Base-by-base conservation (phyloP, 2,797 vertebrate genomes). In the Fistularia tabacaria region DNA sequence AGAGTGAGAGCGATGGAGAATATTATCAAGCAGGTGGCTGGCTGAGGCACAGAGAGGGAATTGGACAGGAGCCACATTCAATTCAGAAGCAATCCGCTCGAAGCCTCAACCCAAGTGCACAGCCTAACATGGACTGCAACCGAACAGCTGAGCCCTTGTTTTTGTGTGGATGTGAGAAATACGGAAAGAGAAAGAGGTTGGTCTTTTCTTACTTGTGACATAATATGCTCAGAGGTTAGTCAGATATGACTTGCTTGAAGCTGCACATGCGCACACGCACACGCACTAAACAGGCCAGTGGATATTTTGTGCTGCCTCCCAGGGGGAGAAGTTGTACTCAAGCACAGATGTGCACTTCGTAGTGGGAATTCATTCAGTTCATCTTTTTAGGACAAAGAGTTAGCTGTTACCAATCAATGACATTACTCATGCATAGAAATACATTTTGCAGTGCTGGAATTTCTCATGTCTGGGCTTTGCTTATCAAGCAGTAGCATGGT, bases 11-110 rank as follows among this genome's bases (percentile, higher is more conserved):
- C 44, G 14, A 53, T 1, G 6, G 45, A 51, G 48, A 49, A 55
- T 37, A 57, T 74, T 51, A 62, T 42, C 61, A 73, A 62, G 57
- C 75, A 79, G 77, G 66, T 73, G 73, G 68, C 36, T 40, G 54
- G 7, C 55, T 51, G 50, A 75, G 60, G n/a, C 46, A 54, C 42
- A 54, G 53, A 58, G 45, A 54, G 58, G 51, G 42, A 63, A 64
- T 72, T 72, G 67, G 68, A 73, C 50, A 41, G 55, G 1, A 71
- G 69, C 57, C 66, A 51, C 52, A 41, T 72, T 73, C 36, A 60
- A 76, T 76, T 66, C 54, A 39, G 69, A 74, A 57, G 53, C 49
- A 62, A 76, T 69, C 71, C 47, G 1, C 45, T 68, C 36, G 6
- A 64, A 62, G 64, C 55, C 61, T 62, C 44, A 53, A 11, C 59